Base-by-base conservation (phyloP, 2,888 invertebrate genomes). In the Sarcophaga rosellei region DNA sequence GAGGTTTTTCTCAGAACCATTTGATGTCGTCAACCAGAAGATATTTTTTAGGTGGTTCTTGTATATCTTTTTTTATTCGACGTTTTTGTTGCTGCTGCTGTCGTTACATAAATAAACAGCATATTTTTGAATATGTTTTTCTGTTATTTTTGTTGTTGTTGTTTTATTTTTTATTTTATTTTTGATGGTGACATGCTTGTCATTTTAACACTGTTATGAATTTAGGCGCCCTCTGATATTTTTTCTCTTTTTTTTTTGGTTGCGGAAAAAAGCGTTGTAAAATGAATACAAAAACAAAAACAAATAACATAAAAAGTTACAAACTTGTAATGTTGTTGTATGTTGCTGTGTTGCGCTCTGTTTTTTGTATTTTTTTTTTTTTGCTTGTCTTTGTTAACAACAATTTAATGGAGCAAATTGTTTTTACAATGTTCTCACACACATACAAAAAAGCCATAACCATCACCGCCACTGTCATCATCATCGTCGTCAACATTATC, bases 351-450 rank as follows among this genome's bases (percentile, higher is more conserved):
- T 15, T 53, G 17, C 17, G 17, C 12, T 15, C 17, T 53, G 17
- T 1, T 4, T 47, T 47, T 12, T 12, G 10, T 11, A 4, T 47
- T 47, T 20, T 53, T 69, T 53, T 17, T n/a, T 11, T 68, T 68
- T 68, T 1, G 1, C 21, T 68, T 21, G 21, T 57, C 35, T 77
- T 4, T 12, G 59, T 77, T 77, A 77, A 68, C 53, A 74, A 63
- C 45, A 69, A 69, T 75, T 75, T 76, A 81, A 75, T 75, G 62
- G 68, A 69, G 74, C 61, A 75, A 74, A 69, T 75, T 81, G 61
- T 75, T 81, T 68, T 69, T 12, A 75, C 59, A 69, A 79, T 23
- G 23, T 79, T 72, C 44, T 44, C 57, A 69, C 61, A 53, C 12
- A 66, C 57, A 69, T 25, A 35, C 20, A 45, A n/a, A 78, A 78